Conservation (phyloP, 2,797 vertebrate species). For the Falco naumanni region DNA sequence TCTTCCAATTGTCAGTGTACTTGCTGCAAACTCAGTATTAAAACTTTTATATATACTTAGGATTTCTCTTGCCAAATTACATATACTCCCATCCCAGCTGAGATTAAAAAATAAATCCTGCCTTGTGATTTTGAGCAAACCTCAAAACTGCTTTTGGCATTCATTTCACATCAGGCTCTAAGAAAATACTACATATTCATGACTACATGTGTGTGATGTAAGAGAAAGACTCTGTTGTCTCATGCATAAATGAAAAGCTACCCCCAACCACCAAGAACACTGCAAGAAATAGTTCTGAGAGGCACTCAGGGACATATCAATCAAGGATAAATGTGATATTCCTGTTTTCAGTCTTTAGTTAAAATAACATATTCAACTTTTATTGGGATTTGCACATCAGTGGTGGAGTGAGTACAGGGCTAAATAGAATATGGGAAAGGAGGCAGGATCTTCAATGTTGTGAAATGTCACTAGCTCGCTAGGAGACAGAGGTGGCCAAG, state of each 20-base stretch:
- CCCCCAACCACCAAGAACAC: neutral
- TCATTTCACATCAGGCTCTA: neutral
- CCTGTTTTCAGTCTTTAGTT: neutral
- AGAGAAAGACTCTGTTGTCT: neutral
- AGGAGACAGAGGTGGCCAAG: neutral
- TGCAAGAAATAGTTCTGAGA: neutral
- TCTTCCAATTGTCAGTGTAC: neutral
- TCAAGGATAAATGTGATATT: neutral
- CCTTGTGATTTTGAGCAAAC: neutral
- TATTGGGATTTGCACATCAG: neutral
- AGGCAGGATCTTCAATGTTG: neutral
- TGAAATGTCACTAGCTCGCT: neutral
- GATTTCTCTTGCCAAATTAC: neutral
- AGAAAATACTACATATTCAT: neutral
- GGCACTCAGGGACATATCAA: neutral
- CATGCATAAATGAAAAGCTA: neutral
- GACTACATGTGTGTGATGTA: neutral
- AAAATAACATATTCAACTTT: neutral
- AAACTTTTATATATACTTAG: neutral
- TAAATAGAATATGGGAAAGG: neutral
- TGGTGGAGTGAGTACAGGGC: neutral
- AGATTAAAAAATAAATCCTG: neutral
- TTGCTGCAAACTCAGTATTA: neutral
- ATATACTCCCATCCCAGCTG: neutral
- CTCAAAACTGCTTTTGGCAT: neutral